These are phyloP conservation scores for Zaprionus camerounensis DNA, from an alignment of 1,140 invertebrate genomes.

Conservation along the genomic window DNA sequence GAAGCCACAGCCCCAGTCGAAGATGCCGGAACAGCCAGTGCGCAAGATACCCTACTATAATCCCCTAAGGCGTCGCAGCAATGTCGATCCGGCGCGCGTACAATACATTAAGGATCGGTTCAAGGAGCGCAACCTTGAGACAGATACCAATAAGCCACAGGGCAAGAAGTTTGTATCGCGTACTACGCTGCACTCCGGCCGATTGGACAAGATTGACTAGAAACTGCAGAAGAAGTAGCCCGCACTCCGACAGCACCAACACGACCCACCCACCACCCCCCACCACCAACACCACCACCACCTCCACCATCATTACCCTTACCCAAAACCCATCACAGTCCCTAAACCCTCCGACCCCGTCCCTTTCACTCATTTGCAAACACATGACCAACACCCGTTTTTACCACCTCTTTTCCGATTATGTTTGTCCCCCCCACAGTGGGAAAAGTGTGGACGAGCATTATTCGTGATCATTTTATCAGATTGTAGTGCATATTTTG, in stretches of 20 bases:
- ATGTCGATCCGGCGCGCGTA: constrained; percentile 48
- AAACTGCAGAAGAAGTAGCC: background rate
- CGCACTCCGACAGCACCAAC: background rate
- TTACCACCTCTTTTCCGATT: background rate
- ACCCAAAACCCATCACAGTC: background rate
- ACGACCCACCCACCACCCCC: background rate
- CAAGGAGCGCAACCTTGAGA: constrained; percentile 38
- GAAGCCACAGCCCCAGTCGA: constrained; percentile 23
- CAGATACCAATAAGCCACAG: constrained; percentile 28
- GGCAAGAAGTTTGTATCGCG: constrained; percentile 43
- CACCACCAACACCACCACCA: background rate
- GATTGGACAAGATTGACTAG: constrained; percentile 53
- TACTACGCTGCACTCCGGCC: constrained; percentile 46
- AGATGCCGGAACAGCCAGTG: constrained; percentile 24
- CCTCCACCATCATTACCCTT: background rate
- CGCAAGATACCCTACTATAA: constrained; percentile 45
- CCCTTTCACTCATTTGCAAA: background rate
- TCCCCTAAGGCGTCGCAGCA: constrained; percentile 48
- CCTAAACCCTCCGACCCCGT: background rate
- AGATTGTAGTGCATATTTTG: constrained; percentile 24
- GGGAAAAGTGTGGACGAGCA: constrained; percentile 4
- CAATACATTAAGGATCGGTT: constrained; percentile 57
- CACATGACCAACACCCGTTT: background rate
- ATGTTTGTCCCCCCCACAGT: constrained; percentile 11
- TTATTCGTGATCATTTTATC: constrained; percentile 10